Percentiles rank a stretch among this genome's conserved stretches.
phyloP scores from a whole-genome alignment of 2,113 vertebrate genomes.

The Bujurquina vittata region DNA sequence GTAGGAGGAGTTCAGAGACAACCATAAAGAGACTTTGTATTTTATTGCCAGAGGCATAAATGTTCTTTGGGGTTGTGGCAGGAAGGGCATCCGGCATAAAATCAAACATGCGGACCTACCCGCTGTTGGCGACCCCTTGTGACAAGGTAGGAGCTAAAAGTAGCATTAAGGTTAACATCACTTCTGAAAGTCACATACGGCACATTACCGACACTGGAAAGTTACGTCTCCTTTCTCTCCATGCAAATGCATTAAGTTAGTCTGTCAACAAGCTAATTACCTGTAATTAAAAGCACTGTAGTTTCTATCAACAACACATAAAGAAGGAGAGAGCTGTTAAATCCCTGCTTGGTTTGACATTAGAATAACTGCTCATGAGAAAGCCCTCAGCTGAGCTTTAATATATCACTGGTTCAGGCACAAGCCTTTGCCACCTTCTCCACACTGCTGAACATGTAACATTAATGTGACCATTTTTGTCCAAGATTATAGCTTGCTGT shows the following conservation, averaged over 20 bases:
- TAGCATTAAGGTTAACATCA: background rate
- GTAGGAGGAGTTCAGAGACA: background rate
- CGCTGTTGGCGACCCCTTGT: background rate
- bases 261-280: background rate
- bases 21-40: background rate
- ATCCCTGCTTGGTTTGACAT: slow-evolving; percentile 22
- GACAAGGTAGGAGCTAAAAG: background rate
- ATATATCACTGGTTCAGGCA: slow-evolving; percentile 41
- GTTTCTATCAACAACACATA: background rate
- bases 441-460: slow-evolving; percentile 37
- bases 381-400: slow-evolving; percentile 6
- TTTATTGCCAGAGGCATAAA: background rate
- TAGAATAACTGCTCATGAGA: slow-evolving; percentile 58
- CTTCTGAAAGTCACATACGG: background rate
- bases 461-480: slow-evolving; percentile 46
- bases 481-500: slow-evolving; percentile 32
- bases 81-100: background rate
- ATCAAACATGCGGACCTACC: background rate
- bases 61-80: background rate
- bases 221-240: background rate
- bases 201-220: background rate
- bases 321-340: background rate
- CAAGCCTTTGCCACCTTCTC: slow-evolving; percentile 14
- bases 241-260: background rate
- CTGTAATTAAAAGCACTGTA: background rate